Percentiles rank a stretch among this genome's conserved stretches.
These are phyloP conservation scores for Athene cunicularia DNA, from an alignment of 2,113 vertebrate species.

Conservation along the genomic window DNA sequence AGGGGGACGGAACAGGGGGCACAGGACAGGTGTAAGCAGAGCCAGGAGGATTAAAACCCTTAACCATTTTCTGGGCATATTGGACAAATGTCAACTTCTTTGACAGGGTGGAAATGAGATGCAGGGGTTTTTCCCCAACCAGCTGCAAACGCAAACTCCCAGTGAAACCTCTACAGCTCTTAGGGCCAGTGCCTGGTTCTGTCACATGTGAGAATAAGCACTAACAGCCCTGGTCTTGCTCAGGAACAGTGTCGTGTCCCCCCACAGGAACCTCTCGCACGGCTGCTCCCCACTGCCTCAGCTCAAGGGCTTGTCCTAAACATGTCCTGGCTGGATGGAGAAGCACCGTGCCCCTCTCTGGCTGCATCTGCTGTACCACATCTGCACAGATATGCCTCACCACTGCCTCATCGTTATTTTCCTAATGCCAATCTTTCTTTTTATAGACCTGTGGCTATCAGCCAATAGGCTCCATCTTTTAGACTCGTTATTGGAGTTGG, in stretches of 20 bases:
- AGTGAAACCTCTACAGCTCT: neutral
- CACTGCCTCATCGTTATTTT: neutral
- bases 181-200: neutral
- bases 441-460: slow-evolving; percentile 17
- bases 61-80: neutral
- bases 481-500: slow-evolving; percentile 26
- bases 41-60: neutral
- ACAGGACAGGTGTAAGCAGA: neutral
- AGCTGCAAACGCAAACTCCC: neutral
- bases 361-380: neutral
- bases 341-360: accelerated
- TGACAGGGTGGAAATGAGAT: neutral
- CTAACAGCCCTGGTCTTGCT: neutral
- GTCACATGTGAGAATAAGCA: accelerated
- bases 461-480: slow-evolving; percentile 20
- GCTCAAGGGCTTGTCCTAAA: neutral
- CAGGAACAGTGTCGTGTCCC: accelerated
- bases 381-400: neutral
- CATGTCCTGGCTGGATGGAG: neutral
- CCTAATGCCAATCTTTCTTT: neutral
- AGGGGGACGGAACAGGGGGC: neutral
- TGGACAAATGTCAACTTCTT: neutral
- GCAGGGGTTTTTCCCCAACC: neutral
- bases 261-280: accelerated
- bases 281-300: neutral